A percentile compares a stretch with the other conserved stretches of the same genome.
Conservation (phyloP, 2,888 invertebrate genomes). For the Lithophane socia region DNA sequence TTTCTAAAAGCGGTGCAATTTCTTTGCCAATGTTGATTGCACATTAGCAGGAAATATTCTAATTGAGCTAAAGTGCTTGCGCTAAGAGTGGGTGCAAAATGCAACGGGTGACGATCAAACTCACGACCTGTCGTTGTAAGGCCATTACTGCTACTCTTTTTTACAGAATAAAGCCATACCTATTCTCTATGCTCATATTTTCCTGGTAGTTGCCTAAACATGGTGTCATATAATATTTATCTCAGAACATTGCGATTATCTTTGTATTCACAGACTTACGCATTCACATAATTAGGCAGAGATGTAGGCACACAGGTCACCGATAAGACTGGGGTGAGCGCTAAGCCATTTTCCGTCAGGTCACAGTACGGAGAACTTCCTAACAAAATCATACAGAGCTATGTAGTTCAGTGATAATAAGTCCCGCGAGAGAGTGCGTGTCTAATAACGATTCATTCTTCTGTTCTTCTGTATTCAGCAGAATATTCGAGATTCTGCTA, state of each 20-base stretch:
- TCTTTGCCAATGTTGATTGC: no score
- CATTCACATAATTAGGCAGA: background rate
- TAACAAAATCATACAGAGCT: background rate
- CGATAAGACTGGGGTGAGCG: conserved; percentile 1
- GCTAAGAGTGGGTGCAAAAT: background rate
- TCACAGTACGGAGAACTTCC: background rate
- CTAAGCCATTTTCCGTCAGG: background rate
- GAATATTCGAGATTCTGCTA: background rate
- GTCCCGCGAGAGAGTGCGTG: background rate
- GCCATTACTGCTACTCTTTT: background rate
- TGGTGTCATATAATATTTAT: background rate
- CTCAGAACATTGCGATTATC: conserved; percentile 8
- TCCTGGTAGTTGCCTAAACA: conserved; percentile 28
- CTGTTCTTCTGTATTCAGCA: no score
- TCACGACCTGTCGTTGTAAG: background rate
- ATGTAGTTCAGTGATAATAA: background rate
- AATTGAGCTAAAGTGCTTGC: no score
- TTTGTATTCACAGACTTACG: conserved; percentile 10
- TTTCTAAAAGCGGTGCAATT: no score
- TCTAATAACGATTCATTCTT: background rate
- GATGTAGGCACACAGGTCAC: background rate
- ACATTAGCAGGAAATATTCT: no score
- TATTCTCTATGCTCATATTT: conserved; percentile 14
- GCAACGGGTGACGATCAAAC: background rate
- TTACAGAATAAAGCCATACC: background rate